Percentiles rank a stretch among this genome's conserved stretches.
These are phyloP conservation scores for Aplodontia rufa DNA, from an alignment of 2,113 vertebrate species.

Conservation along the genomic window DNA sequence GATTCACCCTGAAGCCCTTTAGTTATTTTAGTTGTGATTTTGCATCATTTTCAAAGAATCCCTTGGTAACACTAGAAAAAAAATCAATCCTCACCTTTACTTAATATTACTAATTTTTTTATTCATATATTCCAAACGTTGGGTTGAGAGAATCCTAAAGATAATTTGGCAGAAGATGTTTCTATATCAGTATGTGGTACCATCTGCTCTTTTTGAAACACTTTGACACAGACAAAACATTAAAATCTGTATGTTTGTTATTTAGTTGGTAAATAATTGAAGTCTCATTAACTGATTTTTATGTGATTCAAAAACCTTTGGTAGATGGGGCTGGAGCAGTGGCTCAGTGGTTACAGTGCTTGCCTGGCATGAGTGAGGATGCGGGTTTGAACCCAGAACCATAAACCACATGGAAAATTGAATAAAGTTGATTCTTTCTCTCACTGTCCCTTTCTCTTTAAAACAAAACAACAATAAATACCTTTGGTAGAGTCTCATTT, in stretches of 20 bases:
- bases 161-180: conserved; percentile 18
- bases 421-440: too few species aligned
- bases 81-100: background rate
- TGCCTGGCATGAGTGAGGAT: too few species aligned
- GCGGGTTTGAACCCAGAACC: too few species aligned
- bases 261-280: conserved; percentile 45
- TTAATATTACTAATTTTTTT: conserved; percentile 30
- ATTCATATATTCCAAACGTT: background rate
- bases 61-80: background rate
- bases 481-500: background rate
- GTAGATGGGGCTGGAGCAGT: too few species aligned
- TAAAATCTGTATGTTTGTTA: conserved; percentile 33
- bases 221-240: background rate
- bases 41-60: background rate
- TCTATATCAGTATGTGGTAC: background rate
- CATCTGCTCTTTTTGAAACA: conserved; percentile 54
- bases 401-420: too few species aligned
- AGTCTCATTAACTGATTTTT: conserved; percentile 1
- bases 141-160: background rate
- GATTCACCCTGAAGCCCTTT: background rate
- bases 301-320: conserved; percentile 38
- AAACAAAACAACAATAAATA: too few species aligned
- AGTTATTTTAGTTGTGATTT: background rate
- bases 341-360: too few species aligned
- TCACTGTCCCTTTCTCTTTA: too few species aligned